These are phyloP conservation scores for Thelaira solivaga DNA, from an alignment of 2,888 invertebrate species.

Conservation along the genomic window DNA sequence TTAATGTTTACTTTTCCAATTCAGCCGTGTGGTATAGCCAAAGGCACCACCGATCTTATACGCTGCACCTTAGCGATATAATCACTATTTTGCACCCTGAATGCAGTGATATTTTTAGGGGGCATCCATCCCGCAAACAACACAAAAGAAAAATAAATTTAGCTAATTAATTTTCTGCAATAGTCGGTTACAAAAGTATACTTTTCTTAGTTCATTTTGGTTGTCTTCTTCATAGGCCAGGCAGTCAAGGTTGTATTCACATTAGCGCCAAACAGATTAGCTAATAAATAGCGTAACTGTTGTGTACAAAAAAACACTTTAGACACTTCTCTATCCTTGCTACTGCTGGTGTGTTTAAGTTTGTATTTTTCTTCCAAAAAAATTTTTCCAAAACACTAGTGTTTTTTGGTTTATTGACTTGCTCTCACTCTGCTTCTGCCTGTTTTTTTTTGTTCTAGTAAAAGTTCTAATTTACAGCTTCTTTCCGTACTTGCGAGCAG, in stretches of 20 bases:
- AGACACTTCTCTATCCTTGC: constrained; percentile 41
- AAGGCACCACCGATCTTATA: constrained; percentile 86
- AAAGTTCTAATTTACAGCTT: constrained; percentile 50
- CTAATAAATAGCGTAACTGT: constrained; percentile 86
- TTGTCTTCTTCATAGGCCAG: constrained; percentile 83
- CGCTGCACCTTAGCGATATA: constrained; percentile 86
- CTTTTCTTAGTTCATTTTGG: constrained; percentile 78
- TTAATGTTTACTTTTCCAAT: constrained; percentile 78
- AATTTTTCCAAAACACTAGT: constrained; percentile 81
- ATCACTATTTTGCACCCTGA: constrained; percentile 70
- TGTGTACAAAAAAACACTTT: constrained; percentile 80
- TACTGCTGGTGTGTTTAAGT: constrained; percentile 65
- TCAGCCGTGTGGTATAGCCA: constrained; percentile 91
- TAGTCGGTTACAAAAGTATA: constrained; percentile 22
- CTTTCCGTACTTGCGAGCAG: constrained; percentile 80
- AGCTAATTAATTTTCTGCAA: background rate
- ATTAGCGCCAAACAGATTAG: constrained; percentile 91
- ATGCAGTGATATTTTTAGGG: constrained; percentile 63
- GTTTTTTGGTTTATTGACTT: background rate
- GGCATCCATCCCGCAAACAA: constrained; percentile 42
- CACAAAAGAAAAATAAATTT: background rate
- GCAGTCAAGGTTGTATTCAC: constrained; percentile 88
- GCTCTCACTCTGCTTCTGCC: constrained; percentile 60
- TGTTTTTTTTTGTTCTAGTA: too few species aligned
- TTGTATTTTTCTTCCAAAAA: constrained; percentile 81